These are phyloP conservation scores for Arrhopalites spinosus DNA, from an alignment of 2,888 invertebrate species.

Conservation along the genomic window DNA sequence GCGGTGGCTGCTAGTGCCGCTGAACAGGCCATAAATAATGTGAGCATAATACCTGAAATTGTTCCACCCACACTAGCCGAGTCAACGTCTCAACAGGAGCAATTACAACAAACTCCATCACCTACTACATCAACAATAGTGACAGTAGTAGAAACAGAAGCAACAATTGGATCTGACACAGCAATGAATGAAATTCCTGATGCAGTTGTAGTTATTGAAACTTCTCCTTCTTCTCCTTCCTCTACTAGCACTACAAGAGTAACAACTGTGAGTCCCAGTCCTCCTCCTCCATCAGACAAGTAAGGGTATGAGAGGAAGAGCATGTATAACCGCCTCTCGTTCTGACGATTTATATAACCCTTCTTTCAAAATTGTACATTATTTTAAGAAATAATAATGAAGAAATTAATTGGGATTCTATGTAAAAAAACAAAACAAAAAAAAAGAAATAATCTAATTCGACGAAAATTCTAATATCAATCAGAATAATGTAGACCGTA, in stretches of 20 bases:
- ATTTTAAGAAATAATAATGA: no score
- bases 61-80: not conserved
- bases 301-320: no score
- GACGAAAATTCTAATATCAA: no score
- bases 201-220: slow-evolving; percentile 9
- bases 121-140: not conserved
- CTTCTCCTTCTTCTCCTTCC: slow-evolving; percentile 5
- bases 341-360: no score
- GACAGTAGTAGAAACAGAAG: not conserved
- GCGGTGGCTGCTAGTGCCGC: slow-evolving; percentile 51
- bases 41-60: slow-evolving; percentile 14
- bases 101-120: not conserved
- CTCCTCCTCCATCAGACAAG: no score
- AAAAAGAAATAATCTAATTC: no score
- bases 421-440: no score
- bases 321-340: no score
- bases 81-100: not conserved
- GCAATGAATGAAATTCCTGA: slow-evolving; percentile 1
- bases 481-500: no score
- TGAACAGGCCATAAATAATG: slow-evolving; percentile 28
- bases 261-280: no score
- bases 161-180: slow-evolving; percentile 16
- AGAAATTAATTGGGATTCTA: no score
- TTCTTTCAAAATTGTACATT: no score
- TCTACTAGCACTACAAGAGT: not conserved